Evolutionary conservation across 1,140 invertebrate species (phyloP).

Genomic region (Dendrolimus kikuchii): DNA sequence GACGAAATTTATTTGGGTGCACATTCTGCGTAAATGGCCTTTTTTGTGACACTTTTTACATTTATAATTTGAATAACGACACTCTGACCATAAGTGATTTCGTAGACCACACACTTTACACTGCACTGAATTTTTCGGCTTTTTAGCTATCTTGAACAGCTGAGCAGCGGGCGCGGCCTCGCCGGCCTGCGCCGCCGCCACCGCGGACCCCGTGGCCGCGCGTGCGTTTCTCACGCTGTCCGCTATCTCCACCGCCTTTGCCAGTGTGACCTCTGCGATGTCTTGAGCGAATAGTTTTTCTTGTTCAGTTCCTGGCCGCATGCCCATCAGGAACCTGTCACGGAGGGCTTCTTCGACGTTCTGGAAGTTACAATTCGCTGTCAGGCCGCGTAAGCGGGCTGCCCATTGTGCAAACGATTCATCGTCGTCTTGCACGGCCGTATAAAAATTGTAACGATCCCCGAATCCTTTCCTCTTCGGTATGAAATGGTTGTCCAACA

Average conservation of each 20-base stretch:
- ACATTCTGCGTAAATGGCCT: slow-evolving; percentile 10
- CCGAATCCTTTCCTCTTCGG: slow-evolving; percentile 23
- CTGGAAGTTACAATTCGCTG: slow-evolving; percentile 16
- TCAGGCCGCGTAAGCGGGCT: slow-evolving; percentile 25
- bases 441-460: slow-evolving; percentile 27
- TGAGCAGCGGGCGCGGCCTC: not conserved
- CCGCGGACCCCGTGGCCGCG: not conserved
- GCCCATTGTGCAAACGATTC: slow-evolving; percentile 25
- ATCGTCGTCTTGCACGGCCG: slow-evolving; percentile 15
- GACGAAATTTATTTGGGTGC: slow-evolving; percentile 6
- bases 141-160: slow-evolving; percentile 5
- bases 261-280: not conserved
- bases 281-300: slow-evolving; percentile 10
- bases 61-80: slow-evolving; percentile 3
- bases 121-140: not conserved
- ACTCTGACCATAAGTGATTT: slow-evolving; percentile 1
- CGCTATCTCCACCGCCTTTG: slow-evolving; percentile 1
- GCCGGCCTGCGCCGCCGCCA: not conserved
- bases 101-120: slow-evolving; percentile 6
- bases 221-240: slow-evolving; percentile 1
- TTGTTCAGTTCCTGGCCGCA: slow-evolving; percentile 5
- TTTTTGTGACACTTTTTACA: slow-evolving; percentile 7
- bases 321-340: no score
- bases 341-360: slow-evolving; percentile 20
- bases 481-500: slow-evolving; percentile 25